Evolutionary conservation across 2,113 vertebrate species (phyloP).

Genomic region (Sapayoa aenigma): DNA sequence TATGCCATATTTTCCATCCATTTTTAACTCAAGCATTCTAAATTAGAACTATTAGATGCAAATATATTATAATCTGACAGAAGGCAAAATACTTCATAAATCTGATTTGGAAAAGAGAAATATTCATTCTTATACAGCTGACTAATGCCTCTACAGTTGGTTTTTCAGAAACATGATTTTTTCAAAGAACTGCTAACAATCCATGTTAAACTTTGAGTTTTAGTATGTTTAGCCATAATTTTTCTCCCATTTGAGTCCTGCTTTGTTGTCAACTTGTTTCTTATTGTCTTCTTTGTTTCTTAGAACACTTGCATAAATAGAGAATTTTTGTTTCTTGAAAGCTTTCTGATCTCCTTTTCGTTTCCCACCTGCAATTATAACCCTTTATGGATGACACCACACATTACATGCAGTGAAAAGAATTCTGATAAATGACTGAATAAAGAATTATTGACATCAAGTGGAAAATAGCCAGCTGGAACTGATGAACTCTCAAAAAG

Average conservation of each 20-base stretch:
- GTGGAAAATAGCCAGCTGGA: constrained; percentile 40
- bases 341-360: constrained; percentile 27
- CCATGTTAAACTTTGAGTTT: constrained; percentile 23
- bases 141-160: not conserved
- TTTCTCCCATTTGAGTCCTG: not conserved
- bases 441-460: constrained; percentile 22
- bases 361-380: constrained; percentile 37
- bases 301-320: constrained; percentile 25
- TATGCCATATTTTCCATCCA: constrained; percentile 19
- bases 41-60: constrained; percentile 33
- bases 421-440: constrained; percentile 13
- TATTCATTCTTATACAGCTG: not conserved
- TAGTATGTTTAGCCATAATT: constrained; percentile 20
- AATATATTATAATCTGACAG: constrained; percentile 34
- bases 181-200: constrained; percentile 20
- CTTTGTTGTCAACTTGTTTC: constrained; percentile 2
- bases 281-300: not conserved
- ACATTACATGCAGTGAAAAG: not conserved
- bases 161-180: constrained; percentile 21
- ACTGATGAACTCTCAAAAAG: constrained; percentile 1
- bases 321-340: constrained; percentile 42
- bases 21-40: constrained; percentile 42
- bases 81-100: constrained; percentile 43
- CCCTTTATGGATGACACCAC: constrained; percentile 10
- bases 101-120: constrained; percentile 34